Evolutionary conservation across 2,888 invertebrate species (phyloP), one percentile per base, ranked within the genome.

Genomic region (Hyles lineata): DNA sequence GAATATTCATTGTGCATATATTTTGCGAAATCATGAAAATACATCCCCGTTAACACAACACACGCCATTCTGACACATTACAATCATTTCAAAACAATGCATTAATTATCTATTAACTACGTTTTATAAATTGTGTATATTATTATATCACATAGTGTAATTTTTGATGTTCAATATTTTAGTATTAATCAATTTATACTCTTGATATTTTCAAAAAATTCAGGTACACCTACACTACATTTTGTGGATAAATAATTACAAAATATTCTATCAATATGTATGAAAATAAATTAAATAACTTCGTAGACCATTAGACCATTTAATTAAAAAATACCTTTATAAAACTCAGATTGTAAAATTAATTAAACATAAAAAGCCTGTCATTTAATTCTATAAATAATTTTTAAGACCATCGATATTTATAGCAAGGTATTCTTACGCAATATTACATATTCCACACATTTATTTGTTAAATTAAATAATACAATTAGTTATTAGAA

Each of bases 111-210:
- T 90, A 90, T 86, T 76, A 86, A 80, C 92, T 94, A 93, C 90
- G 80, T 84, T 87, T 90, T 86, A 91, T 89, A 93, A 93, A 91
- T 89, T 92, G 92, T 93, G 92, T 94, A 93, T 92, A 93, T 86
- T 77, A 62, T 72, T 85, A 85, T 93, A 94, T 93, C 93, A 93
- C 93, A 93, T 92, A 88, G 86, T 87, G 86, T 90, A 63, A 71
- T 71, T 73, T 70, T 73, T 59, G 58, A 67, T 71, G 43, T 70
- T 70, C 17, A 71, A 35, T 21, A 69, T 63, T 43, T 35, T 35
- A 50, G n/a, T 70, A 21, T 61, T 62, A 9, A 32, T 72, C n/a
- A 67, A 63, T 67, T 67, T 25, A 35, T 35, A 63, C 52, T 32
- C 32, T 32, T 62, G 29, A 17, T 21, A 25, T 35, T 52, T 29